phyloP scores from a whole-genome alignment of 1,140 invertebrate species.

The Pararge aegeria region DNA sequence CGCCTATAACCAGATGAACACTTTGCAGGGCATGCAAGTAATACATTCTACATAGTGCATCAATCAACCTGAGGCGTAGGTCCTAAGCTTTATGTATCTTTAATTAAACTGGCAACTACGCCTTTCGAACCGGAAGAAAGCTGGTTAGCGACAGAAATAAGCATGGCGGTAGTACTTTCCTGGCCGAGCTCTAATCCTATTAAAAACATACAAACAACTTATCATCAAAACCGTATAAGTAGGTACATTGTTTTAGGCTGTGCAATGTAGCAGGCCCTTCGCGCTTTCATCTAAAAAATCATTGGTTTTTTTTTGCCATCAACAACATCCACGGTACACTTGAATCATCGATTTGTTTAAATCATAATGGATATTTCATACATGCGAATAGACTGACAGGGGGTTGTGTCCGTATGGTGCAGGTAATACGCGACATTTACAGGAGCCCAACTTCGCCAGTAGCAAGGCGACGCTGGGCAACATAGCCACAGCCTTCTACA shows the following conservation, averaged over 20 bases:
- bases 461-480: slow-evolving; percentile 91
- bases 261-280: neutral
- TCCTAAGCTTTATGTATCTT: too few relatives aligned
- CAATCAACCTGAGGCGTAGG: too few relatives aligned
- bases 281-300: neutral
- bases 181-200: too few relatives aligned
- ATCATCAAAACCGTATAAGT: neutral
- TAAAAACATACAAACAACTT: too few relatives aligned
- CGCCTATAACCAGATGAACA: too few relatives aligned
- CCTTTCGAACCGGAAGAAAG: too few relatives aligned
- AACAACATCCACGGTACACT: slow-evolving; percentile 5
- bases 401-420: slow-evolving; percentile 77
- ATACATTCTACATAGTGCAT: too few relatives aligned
- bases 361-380: slow-evolving; percentile 55
- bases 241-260: slow-evolving; percentile 2
- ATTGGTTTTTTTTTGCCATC: too few relatives aligned
- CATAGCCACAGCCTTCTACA: slow-evolving; percentile 97
- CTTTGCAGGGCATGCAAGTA: too few relatives aligned
- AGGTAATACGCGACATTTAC: slow-evolving; percentile 94
- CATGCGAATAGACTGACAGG: slow-evolving; percentile 63
- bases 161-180: too few relatives aligned
- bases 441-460: slow-evolving; percentile 87
- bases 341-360: slow-evolving; percentile 31
- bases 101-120: too few relatives aligned
- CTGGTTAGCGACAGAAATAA: too few relatives aligned